phyloP scores from a whole-genome alignment of 1,140 invertebrate species.

The Cyclina sinensis region DNA sequence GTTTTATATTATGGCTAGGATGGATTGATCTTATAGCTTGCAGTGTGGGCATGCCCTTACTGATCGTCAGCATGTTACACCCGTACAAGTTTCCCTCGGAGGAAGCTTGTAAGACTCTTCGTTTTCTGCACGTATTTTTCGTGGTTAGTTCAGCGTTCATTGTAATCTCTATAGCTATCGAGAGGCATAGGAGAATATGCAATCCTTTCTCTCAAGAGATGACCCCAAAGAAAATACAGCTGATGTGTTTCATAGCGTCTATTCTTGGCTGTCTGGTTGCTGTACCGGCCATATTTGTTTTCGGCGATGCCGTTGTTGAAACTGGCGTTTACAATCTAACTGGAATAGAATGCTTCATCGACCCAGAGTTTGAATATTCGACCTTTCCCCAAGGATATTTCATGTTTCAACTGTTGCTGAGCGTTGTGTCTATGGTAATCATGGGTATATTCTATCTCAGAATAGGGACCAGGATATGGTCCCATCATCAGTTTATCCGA shows the following conservation, averaged over 20 bases:
- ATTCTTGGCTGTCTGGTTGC: conserved; percentile 37
- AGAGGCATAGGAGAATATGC: conserved; percentile 52
- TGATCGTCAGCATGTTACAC: conserved; percentile 58
- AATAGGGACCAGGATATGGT: conserved; percentile 36
- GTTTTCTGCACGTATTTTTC: conserved; percentile 52
- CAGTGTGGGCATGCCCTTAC: conserved; percentile 49
- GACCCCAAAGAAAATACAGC: conserved; percentile 38
- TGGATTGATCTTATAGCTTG: conserved; percentile 52
- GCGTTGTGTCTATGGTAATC: conserved; percentile 35
- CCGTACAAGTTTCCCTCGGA: conserved; percentile 57
- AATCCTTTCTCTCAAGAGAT: conserved; percentile 47
- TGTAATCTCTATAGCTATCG: conserved; percentile 50
- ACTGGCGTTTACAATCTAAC: conserved; percentile 55
- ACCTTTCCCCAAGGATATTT: conserved; percentile 48
- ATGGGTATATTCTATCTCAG: conserved; percentile 48
- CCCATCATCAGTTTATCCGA: conserved; percentile 53
- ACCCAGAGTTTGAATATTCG: conserved; percentile 16
- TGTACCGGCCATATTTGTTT: conserved; percentile 42
- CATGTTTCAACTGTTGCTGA: conserved; percentile 43
- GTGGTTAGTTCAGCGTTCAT: conserved; percentile 53
- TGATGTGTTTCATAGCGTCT: conserved; percentile 50
- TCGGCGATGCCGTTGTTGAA: conserved; percentile 35
- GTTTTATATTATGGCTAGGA: conserved; percentile 63
- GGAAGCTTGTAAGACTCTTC: conserved; percentile 49
- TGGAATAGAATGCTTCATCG: conserved; percentile 58